A percentile compares a stretch with the other conserved stretches of the same genome.
Conservation (phyloP, 2,113 vertebrate species). For the Anseranas semipalmata region DNA sequence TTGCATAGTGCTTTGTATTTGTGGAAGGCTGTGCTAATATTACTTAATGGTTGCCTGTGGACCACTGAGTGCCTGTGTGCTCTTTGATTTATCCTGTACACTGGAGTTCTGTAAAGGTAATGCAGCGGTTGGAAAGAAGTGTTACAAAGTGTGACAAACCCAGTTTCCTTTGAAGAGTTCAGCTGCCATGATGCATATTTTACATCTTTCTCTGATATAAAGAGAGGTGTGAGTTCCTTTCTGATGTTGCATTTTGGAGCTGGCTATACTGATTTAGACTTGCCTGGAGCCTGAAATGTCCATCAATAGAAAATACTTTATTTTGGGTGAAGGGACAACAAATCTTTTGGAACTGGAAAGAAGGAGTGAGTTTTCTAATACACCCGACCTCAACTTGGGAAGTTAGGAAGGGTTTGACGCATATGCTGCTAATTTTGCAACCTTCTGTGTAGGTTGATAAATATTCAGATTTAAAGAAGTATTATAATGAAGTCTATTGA, state of each 20-base stretch:
- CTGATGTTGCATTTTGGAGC: slow-evolving; percentile 6
- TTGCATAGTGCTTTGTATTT: neutral
- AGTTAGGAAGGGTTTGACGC: neutral
- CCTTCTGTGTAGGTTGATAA: neutral
- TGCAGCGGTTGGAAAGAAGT: neutral
- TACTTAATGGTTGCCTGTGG: neutral
- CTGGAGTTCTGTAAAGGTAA: neutral
- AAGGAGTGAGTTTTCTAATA: neutral
- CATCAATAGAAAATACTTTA: neutral
- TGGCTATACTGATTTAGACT: neutral
- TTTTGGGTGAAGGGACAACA: neutral
- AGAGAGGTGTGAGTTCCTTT: slow-evolving; percentile 28
- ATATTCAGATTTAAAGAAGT: neutral
- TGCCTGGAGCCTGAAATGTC: slow-evolving; percentile 19
- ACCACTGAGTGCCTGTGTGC: neutral
- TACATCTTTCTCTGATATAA: slow-evolving; percentile 41
- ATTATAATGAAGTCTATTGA: neutral
- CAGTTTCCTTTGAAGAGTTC: slow-evolving; percentile 28
- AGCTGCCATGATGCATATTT: slow-evolving; percentile 54
- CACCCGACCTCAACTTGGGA: fast-evolving
- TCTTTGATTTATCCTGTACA: slow-evolving; percentile 5
- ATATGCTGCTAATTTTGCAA: neutral
- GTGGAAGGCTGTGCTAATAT: neutral
- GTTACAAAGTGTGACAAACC: slow-evolving; percentile 50
- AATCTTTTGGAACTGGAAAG: neutral